A percentile compares a stretch with the other conserved stretches of the same genome.
Evolutionary conservation across 2,113 vertebrate species (phyloP).

Genomic region (Trochalopteron elliotii): DNA sequence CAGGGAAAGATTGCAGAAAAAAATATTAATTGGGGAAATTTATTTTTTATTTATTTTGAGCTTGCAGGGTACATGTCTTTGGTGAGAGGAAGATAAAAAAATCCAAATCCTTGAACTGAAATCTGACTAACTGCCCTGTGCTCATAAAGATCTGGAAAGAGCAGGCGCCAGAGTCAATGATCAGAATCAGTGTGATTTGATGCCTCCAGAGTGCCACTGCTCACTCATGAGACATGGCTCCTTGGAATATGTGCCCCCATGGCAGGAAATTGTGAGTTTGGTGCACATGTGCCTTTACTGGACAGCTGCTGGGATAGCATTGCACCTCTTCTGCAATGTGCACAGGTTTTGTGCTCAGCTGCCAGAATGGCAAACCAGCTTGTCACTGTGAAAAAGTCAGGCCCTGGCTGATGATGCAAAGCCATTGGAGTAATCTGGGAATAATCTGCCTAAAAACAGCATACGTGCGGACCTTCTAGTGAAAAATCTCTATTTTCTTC

Average conservation of each 20-base stretch:
- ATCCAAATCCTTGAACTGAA: background rate
- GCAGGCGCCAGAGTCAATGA: background rate
- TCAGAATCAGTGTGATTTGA: background rate
- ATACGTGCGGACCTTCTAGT: background rate
- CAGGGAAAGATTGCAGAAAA: background rate
- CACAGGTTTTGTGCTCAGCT: background rate
- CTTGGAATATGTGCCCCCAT: accelerated
- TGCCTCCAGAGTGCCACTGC: background rate
- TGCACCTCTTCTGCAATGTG: background rate
- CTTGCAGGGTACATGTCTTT: background rate
- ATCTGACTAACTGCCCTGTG: background rate
- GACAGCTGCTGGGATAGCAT: background rate
- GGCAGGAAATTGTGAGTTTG: background rate
- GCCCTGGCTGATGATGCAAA: background rate
- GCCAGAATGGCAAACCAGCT: background rate
- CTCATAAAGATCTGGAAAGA: background rate
- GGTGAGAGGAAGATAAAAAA: background rate
- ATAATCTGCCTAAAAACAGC: background rate
- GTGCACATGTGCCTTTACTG: background rate
- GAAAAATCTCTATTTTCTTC: background rate
- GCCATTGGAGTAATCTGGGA: background rate
- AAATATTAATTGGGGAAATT: background rate
- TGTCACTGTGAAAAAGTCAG: background rate
- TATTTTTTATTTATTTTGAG: background rate
- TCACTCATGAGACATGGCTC: background rate